phyloP scores from a whole-genome alignment of 2,888 invertebrate genomes.

The Nomada goodeniana region DNA sequence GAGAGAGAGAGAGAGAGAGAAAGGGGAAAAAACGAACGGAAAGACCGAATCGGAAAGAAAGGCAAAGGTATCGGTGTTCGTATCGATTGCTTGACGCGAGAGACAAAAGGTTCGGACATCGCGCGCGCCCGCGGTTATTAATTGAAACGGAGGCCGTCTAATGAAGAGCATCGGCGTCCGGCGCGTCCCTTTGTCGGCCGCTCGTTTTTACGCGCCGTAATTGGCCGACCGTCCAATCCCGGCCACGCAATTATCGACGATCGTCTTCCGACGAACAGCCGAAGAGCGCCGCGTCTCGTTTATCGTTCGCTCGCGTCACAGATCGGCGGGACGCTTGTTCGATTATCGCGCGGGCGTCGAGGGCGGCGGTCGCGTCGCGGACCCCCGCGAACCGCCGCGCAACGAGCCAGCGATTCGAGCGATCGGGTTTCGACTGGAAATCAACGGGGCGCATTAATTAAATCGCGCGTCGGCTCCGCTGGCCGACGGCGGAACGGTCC shows the following conservation, averaged over 20 bases:
- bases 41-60: not conserved
- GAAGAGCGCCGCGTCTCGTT: conserved; percentile 10
- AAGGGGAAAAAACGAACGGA: not conserved
- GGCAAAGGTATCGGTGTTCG: not conserved
- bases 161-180: conserved; percentile 19
- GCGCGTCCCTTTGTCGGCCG: conserved; percentile 17
- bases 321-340: conserved; percentile 20
- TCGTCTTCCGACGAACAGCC: conserved; percentile 27
- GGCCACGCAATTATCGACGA: conserved; percentile 37
- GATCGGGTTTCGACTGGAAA: conserved; percentile 37
- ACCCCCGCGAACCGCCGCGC: conserved; percentile 27
- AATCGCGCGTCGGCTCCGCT: conserved; percentile 43
- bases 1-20: no score
- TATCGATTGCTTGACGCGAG: conserved; percentile 3
- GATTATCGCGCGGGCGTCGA: conserved; percentile 23
- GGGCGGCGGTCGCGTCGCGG: conserved; percentile 20
- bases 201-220: conserved; percentile 32
- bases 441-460: conserved; percentile 64
- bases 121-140: conserved; percentile 3
- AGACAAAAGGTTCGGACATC: conserved; percentile 1
- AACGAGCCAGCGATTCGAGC: conserved; percentile 29
- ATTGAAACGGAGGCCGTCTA: conserved; percentile 31
- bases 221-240: conserved; percentile 15
- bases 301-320: conserved; percentile 8
- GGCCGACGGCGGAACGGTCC: not conserved